phyloP scores from a whole-genome alignment of 2,888 invertebrate genomes.

The Nowickia ferox region DNA sequence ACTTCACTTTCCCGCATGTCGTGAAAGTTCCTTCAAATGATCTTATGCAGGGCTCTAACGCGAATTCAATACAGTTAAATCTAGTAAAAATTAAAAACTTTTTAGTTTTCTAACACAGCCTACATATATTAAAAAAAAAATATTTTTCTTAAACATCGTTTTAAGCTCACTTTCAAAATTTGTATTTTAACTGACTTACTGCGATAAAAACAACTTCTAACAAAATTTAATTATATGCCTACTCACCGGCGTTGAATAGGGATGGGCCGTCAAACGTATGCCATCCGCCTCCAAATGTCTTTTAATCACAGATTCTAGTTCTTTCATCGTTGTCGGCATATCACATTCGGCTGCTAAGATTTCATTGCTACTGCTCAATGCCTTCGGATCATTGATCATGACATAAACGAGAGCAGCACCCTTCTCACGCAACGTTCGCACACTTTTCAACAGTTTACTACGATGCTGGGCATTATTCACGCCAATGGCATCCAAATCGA shows the following conservation, averaged over 20 bases:
- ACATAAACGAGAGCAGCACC: conserved; percentile 97
- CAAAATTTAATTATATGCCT: not conserved
- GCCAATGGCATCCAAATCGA: conserved; percentile 97
- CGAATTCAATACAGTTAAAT: no score
- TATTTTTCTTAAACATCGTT: no score
- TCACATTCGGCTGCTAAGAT: conserved; percentile 82
- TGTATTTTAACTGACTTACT: no score
- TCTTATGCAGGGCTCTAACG: no score
- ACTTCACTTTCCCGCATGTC: no score
- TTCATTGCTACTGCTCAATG: conserved; percentile 84
- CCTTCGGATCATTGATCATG: conserved; percentile 91
- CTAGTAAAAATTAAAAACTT: no score
- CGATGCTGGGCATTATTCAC: conserved; percentile 93
- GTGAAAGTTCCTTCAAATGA: no score
- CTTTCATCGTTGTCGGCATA: conserved; percentile 83
- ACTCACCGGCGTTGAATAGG: conserved; percentile 96
- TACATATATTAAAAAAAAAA: no score
- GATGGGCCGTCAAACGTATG: conserved; percentile 93
- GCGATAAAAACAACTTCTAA: no score
- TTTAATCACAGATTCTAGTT: conserved; percentile 90
- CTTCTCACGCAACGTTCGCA: conserved; percentile 93
- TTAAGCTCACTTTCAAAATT: no score
- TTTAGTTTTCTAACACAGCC: no score
- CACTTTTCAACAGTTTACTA: conserved; percentile 91
- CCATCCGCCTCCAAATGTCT: conserved; percentile 94